Conservation (phyloP, 2,888 invertebrate species). For the Papilio gigon region DNA sequence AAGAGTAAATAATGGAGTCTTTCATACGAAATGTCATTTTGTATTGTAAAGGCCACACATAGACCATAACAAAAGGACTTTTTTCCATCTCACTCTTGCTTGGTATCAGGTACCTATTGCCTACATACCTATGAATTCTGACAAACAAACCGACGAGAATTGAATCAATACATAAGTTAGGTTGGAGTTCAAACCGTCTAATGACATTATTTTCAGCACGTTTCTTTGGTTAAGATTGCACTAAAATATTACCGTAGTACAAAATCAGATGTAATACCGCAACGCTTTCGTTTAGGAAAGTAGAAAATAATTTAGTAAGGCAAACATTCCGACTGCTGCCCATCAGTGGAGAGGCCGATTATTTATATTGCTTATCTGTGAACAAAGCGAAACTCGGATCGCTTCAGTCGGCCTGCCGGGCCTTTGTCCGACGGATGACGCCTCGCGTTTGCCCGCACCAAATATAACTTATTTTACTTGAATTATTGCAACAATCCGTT, state of each 20-base stretch:
- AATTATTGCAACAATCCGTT: conserved; percentile 40
- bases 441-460: conserved; percentile 20
- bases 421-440: conserved; percentile 50
- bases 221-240: too few species aligned
- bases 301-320: conserved; percentile 57
- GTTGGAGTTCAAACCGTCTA: too few species aligned
- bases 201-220: too few species aligned
- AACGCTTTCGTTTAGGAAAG: conserved; percentile 46
- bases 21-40: too few species aligned
- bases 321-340: conserved; percentile 58
- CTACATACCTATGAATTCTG: too few species aligned
- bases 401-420: conserved; percentile 52
- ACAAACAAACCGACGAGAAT: too few species aligned
- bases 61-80: too few species aligned
- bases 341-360: conserved; percentile 65
- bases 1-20: conserved; percentile 5
- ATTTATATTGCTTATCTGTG: conserved; percentile 72
- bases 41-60: too few species aligned
- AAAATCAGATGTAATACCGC: conserved; percentile 35
- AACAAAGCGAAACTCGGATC: conserved; percentile 62
- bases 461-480: conserved; percentile 27
- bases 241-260: neutral
- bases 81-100: too few species aligned
- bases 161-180: too few species aligned
- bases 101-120: too few species aligned